Percentiles rank a stretch among this genome's conserved stretches.
These are phyloP conservation scores for Mus minutoides DNA, from an alignment of 2,797 vertebrate species.

Conservation along the genomic window DNA sequence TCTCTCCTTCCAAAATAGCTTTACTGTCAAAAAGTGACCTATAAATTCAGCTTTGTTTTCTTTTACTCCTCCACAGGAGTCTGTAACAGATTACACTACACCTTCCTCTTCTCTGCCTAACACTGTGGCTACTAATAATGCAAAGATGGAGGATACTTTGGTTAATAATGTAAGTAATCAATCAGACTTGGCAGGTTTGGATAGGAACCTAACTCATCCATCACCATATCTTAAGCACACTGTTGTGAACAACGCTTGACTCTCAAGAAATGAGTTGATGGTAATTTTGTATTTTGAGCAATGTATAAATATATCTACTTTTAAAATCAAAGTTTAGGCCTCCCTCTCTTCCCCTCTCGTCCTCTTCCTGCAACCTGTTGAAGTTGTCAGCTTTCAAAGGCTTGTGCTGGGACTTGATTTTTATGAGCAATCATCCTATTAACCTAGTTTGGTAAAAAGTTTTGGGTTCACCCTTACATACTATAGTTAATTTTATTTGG, in stretches of 20 bases:
- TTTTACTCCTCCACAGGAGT: slow-evolving; percentile 91
- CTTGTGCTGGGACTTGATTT: not conserved
- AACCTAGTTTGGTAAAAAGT: slow-evolving; percentile 17
- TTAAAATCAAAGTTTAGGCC: not conserved
- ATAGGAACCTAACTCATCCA: slow-evolving; percentile 15
- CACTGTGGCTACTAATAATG: slow-evolving; percentile 92
- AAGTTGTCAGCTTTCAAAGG: slow-evolving; percentile 16
- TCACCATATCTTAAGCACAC: not conserved
- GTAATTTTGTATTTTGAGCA: slow-evolving; percentile 7
- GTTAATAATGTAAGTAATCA: slow-evolving; percentile 94
- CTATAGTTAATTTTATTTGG: slow-evolving; percentile 44
- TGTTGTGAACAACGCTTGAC: not conserved
- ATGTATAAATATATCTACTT: not conserved
- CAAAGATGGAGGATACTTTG: slow-evolving; percentile 97
- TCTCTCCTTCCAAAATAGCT: not conserved
- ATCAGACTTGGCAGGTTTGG: not conserved
- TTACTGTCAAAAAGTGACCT: not conserved
- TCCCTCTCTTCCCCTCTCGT: not conserved
- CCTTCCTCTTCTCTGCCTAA: slow-evolving; percentile 96
- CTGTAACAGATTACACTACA: slow-evolving; percentile 98
- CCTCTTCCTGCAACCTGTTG: not conserved
- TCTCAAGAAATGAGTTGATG: not conserved
- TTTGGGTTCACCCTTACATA: slow-evolving; percentile 5
- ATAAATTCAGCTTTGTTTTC: slow-evolving; percentile 67
- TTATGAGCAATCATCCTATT: slow-evolving; percentile 15